phyloP scores from a whole-genome alignment of 2,113 vertebrate genomes.

The Axis porcinus region DNA sequence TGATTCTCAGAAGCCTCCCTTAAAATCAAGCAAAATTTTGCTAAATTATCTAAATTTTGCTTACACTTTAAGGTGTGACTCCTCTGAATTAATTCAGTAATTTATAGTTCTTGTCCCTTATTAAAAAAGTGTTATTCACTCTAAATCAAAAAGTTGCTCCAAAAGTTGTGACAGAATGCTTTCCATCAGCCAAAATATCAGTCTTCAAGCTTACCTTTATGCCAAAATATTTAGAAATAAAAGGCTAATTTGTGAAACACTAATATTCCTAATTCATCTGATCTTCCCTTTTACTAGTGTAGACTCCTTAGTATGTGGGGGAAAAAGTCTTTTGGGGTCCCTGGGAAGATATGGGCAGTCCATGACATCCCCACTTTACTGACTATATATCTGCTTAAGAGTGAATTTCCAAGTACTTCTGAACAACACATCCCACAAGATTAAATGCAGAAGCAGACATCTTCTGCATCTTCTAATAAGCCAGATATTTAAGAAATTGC shows the following conservation, averaged over 20 bases:
- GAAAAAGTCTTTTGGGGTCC: not conserved
- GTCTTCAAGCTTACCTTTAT: not conserved
- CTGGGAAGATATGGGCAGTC: not conserved
- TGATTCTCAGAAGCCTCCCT: not conserved
- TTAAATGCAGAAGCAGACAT: not conserved
- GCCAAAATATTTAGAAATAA: not conserved
- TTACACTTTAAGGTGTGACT: not conserved
- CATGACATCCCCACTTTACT: not conserved
- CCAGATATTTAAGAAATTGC: not conserved
- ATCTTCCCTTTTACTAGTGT: not conserved
- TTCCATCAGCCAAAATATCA: not conserved
- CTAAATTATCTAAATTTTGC: not conserved
- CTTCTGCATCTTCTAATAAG: not conserved
- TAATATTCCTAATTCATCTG: not conserved
- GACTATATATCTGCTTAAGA: not conserved
- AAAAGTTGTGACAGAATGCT: not conserved
- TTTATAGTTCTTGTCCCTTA: not conserved
- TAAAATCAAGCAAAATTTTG: not conserved
- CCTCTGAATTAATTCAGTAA: not conserved
- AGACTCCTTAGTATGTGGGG: not conserved
- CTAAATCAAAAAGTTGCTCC: not conserved
- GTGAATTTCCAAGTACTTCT: not conserved
- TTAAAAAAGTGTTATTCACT: not conserved
- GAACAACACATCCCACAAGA: not conserved
- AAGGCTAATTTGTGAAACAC: not conserved